These are phyloP conservation scores for Crypturellus tataupa DNA, from an alignment of 2,797 vertebrate species.

Conservation along the genomic window DNA sequence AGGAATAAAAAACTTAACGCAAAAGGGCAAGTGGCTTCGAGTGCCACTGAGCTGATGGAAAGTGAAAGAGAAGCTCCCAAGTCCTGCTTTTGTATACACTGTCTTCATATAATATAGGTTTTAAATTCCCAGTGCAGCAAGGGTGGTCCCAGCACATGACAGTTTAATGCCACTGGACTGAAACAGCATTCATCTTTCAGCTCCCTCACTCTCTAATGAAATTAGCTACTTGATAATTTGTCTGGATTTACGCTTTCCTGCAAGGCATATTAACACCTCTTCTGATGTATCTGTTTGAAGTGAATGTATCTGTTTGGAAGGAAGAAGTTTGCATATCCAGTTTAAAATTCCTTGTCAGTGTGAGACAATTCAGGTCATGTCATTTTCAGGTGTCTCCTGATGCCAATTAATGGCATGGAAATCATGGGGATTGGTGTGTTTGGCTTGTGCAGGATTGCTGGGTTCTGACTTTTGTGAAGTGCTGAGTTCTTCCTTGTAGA, in stretches of 20 bases:
- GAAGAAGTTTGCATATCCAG: not conserved
- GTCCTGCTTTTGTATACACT: not conserved
- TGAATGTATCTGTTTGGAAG: not conserved
- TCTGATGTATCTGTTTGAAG: not conserved
- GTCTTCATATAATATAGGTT: not conserved
- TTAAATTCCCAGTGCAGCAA: not conserved
- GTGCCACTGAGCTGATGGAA: not conserved
- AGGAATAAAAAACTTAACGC: not conserved
- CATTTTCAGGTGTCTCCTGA: rapidly evolving
- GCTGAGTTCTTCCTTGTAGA: not conserved
- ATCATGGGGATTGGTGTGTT: rapidly evolving
- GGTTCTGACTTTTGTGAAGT: not conserved
- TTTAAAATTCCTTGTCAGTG: not conserved
- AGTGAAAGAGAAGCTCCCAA: not conserved
- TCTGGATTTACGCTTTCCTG: not conserved
- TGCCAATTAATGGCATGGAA: rapidly evolving
- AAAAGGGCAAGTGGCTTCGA: not conserved
- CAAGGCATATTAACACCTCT: not conserved
- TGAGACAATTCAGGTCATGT: not conserved
- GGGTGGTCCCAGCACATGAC: not conserved
- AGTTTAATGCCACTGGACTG: not conserved
- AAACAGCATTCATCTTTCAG: not conserved
- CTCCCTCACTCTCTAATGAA: not conserved
- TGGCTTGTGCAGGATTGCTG: not conserved
- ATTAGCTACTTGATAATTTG: constrained; percentile 1